Base-by-base conservation (phyloP, 2,113 vertebrate species). In the Oncorhynchus gorbuscha region DNA sequence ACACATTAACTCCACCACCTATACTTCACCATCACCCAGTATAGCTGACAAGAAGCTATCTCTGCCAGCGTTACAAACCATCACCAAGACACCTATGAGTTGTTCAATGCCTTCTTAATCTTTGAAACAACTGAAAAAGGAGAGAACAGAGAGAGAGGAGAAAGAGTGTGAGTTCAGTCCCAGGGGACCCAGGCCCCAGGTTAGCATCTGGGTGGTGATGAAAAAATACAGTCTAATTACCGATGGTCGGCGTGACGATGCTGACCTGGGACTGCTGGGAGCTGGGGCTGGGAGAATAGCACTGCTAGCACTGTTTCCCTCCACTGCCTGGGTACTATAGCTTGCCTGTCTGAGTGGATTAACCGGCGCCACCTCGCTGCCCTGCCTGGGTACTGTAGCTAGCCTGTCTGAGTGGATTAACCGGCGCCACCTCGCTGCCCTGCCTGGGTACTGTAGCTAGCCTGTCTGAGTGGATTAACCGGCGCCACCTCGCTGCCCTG, bases 201-300 rank as follows among this genome's bases (percentile, higher is more conserved):
- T 80, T 81, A 82, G 82, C 78, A 79, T 80, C 76, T 79, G 82
- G 77, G 81, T 35, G 48, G 24, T 26, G 79, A 88, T 76, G 80
- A 65, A 76, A 76, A 84, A 85, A 87, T 73, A 74, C 71, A 62
- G 71, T 75, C 75, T 80, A 73, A 82, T 86, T 79, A 80, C 79
- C 1, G 39, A 75, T 3, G 30, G 14, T 39, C 4, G 18, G 16
- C 45, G 62, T 30, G 16, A 45, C 22, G 30, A 20, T 55, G 24
- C 39, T 20, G 64, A 76, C 67, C 32, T 58, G 9, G 59, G 59
- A 5, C 18, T 61, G 59, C 48, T 22, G 5, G 7, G 32, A 69
- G 62, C 73, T 32, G 68, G 59, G 20, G 28, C 14, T 65, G n/a
- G 68, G 20, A 3, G 32, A 6, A 16, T 76, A n/a, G 76, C 69